Evolutionary conservation across 2,888 invertebrate genomes (phyloP).

Genomic region (Hyalella azteca): DNA sequence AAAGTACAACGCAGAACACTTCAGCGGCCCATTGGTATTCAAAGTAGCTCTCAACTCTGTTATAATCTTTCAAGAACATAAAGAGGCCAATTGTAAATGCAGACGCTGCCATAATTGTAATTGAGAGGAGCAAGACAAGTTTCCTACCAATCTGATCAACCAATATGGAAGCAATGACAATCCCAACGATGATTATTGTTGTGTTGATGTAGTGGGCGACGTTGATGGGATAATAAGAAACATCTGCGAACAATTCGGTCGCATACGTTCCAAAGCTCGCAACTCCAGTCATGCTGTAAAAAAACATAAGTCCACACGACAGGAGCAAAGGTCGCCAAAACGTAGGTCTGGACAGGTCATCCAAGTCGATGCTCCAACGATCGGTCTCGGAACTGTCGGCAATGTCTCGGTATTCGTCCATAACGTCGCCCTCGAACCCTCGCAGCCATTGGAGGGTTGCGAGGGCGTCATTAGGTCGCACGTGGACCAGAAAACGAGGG

Average conservation of each 20-base stretch:
- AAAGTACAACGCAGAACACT: slow-evolving; percentile 53
- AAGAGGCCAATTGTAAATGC: slow-evolving; percentile 55
- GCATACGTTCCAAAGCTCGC: slow-evolving; percentile 49
- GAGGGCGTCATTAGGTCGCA: slow-evolving; percentile 48
- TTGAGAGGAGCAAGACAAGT: slow-evolving; percentile 52
- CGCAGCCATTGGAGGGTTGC: slow-evolving; percentile 56
- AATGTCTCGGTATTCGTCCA: slow-evolving; percentile 56
- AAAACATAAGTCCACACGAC: slow-evolving; percentile 53
- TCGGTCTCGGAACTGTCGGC: slow-evolving; percentile 51
- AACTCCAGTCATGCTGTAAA: slow-evolving; percentile 57
- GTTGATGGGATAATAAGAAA: slow-evolving; percentile 49
- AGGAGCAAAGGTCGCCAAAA: slow-evolving; percentile 55
- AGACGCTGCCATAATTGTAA: slow-evolving; percentile 57
- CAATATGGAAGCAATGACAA: slow-evolving; percentile 45
- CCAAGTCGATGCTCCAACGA: slow-evolving; percentile 47
- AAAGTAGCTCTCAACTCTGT: slow-evolving; percentile 53
- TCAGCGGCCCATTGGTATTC: slow-evolving; percentile 56
- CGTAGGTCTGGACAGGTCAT: slow-evolving; percentile 51
- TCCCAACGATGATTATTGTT: slow-evolving; percentile 45
- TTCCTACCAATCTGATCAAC: slow-evolving; percentile 56
- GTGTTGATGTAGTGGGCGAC: slow-evolving; percentile 47
- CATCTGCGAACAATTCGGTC: slow-evolving; percentile 50
- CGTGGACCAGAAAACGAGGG: slow-evolving; percentile 54
- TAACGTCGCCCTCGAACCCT: slow-evolving; percentile 49
- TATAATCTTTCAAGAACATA: slow-evolving; percentile 55